phyloP scores from a whole-genome alignment of 2,113 vertebrate genomes.

The Tringa solitaria region DNA sequence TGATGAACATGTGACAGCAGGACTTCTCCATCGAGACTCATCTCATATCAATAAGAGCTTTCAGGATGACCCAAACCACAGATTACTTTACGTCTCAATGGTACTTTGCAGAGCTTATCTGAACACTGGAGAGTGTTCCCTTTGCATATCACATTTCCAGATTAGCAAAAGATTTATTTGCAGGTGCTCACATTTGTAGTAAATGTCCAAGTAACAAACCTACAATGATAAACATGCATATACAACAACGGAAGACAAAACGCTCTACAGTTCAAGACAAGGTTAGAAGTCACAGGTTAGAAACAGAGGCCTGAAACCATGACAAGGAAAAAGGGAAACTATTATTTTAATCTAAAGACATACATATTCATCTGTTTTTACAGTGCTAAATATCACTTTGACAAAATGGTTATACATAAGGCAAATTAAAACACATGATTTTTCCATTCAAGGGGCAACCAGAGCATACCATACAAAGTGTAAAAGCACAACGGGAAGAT shows the following conservation, averaged over 20 bases:
- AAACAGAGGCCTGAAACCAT: not conserved
- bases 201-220: conserved; percentile 12
- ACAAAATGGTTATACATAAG: not conserved
- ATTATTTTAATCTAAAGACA: not conserved
- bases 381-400: not conserved
- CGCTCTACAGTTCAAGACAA: not conserved
- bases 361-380: not conserved
- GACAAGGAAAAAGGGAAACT: not conserved
- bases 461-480: not conserved
- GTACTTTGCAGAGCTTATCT: conserved; percentile 45
- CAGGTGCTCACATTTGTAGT: conserved; percentile 34
- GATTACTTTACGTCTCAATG: conserved; percentile 54
- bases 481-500: not conserved
- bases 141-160: conserved; percentile 26
- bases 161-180: conserved; percentile 36
- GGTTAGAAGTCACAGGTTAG: not conserved
- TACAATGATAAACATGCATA: not conserved
- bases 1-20: conserved; percentile 48
- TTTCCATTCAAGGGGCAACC: not conserved
- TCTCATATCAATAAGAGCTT: conserved; percentile 67
- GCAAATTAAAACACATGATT: not conserved
- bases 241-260: not conserved
- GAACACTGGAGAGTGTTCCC: conserved; percentile 23
- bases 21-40: conserved; percentile 59
- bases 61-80: conserved; percentile 57